These are phyloP conservation scores for Sebastes minor DNA, from an alignment of 2,797 vertebrate species.

Conservation along the genomic window DNA sequence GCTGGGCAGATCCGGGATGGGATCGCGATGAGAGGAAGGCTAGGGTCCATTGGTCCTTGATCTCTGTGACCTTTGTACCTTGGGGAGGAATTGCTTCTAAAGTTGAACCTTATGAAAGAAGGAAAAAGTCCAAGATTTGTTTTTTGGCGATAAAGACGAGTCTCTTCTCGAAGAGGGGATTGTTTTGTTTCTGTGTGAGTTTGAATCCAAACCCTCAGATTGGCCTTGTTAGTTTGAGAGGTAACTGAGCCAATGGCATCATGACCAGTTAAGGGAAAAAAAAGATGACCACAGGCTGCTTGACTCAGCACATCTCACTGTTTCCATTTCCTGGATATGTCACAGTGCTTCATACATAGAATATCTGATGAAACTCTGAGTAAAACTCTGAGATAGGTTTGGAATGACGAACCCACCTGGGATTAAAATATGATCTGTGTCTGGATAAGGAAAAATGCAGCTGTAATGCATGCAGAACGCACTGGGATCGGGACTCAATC, in stretches of 20 bases:
- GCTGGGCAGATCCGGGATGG: conserved; percentile 38
- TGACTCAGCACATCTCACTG: conserved; percentile 68
- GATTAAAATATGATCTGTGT: neutral
- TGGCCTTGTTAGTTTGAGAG: conserved; percentile 30
- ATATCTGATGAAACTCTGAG: neutral
- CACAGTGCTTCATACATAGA: conserved; percentile 14
- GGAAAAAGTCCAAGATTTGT: neutral
- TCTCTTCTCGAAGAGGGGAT: conserved; percentile 17
- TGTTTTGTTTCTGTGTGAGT: conserved; percentile 38
- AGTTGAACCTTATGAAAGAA: neutral
- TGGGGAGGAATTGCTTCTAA: neutral
- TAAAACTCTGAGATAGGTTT: conserved; percentile 9
- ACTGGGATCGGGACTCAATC: neutral
- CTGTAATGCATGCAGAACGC: neutral
- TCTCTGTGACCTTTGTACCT: conserved; percentile 16
- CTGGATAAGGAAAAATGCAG: neutral
- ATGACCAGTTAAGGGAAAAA: conserved; percentile 44
- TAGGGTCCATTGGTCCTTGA: conserved; percentile 6
- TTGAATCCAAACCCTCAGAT: conserved; percentile 51
- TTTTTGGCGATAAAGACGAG: neutral
- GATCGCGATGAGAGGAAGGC: conserved; percentile 16
- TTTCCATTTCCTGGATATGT: conserved; percentile 57
- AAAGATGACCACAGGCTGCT: conserved; percentile 57
- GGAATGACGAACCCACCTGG: neutral
- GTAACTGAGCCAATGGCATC: conserved; percentile 49